phyloP scores from a whole-genome alignment of 2,888 invertebrate genomes.

The Lepidocyrtoides sp. region DNA sequence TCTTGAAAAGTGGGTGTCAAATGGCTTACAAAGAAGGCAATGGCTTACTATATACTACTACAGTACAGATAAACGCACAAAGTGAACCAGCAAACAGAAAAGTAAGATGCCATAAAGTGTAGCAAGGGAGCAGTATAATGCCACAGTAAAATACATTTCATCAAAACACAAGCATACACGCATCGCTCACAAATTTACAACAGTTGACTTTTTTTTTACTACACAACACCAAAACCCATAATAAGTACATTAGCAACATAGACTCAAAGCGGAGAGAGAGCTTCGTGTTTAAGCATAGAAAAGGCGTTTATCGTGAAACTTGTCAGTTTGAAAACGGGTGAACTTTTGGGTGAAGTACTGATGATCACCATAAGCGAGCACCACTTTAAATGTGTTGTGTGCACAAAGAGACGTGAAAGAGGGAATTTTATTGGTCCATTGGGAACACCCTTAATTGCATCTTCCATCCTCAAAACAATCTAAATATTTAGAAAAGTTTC shows the following conservation, averaged over 20 bases:
- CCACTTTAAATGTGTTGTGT: constrained; percentile 46
- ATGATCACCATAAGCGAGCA: constrained; percentile 41
- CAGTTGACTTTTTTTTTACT: constrained; percentile 10
- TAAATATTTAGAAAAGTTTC: constrained; percentile 75
- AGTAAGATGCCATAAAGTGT: constrained; percentile 56
- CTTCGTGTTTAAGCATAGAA: no score
- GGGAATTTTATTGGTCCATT: constrained; percentile 84
- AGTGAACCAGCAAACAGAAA: no score
- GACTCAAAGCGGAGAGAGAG: background rate
- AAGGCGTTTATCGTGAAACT: constrained; percentile 67
- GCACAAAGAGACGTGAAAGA: constrained; percentile 64
- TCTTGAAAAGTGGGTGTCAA: constrained; percentile 77
- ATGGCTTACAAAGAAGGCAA: constrained; percentile 68
- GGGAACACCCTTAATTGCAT: constrained; percentile 83
- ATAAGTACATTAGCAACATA: background rate
- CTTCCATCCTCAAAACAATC: constrained; percentile 80
- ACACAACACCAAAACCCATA: background rate
- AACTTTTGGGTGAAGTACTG: constrained; percentile 68
- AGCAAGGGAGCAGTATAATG: constrained; percentile 73
- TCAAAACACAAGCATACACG: background rate
- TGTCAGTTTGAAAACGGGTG: constrained; percentile 64
- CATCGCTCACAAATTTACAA: constrained; percentile 7
- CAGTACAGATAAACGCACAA: no score
- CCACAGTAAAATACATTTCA: constrained; percentile 55
- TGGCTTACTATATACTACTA: constrained; percentile 44